phyloP scores from a whole-genome alignment of 2,113 vertebrate species.

The Lophochroa leadbeateri region DNA sequence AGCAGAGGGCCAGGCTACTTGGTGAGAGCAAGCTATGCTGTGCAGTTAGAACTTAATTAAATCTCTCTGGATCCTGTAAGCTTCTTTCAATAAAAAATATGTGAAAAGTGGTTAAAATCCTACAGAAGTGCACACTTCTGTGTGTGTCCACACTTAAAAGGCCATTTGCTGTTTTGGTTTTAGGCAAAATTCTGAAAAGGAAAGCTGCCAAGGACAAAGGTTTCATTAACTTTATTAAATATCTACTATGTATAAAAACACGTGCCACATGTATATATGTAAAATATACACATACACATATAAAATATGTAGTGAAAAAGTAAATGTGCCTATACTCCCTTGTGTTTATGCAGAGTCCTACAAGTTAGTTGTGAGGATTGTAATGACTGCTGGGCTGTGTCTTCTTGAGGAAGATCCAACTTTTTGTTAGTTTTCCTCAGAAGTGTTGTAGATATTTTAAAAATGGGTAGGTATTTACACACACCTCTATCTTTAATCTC shows the following conservation, averaged over 20 bases:
- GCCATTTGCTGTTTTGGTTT: not conserved
- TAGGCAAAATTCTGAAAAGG: not conserved
- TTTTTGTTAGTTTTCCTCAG: not conserved
- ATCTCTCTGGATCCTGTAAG: not conserved
- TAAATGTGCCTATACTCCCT: not conserved
- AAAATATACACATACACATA: not conserved
- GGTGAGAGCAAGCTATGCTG: not conserved
- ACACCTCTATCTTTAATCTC: not conserved
- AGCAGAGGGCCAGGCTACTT: not conserved
- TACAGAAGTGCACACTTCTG: not conserved
- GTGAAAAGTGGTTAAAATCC: not conserved
- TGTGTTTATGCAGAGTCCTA: not conserved
- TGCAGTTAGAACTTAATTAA: not conserved
- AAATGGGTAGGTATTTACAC: not conserved
- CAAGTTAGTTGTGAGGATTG: not conserved
- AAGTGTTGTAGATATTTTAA: not conserved
- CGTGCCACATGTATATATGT: accelerated
- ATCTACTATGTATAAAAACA: not conserved
- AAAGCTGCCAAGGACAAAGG: not conserved
- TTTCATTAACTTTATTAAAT: not conserved
- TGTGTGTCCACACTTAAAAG: not conserved
- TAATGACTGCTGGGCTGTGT: not conserved
- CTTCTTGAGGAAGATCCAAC: not conserved
- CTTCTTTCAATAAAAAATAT: not conserved
- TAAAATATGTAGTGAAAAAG: not conserved